Base-by-base conservation (phyloP, 1,140 invertebrate genomes). In the Pogonomyrmex barbatus region DNA sequence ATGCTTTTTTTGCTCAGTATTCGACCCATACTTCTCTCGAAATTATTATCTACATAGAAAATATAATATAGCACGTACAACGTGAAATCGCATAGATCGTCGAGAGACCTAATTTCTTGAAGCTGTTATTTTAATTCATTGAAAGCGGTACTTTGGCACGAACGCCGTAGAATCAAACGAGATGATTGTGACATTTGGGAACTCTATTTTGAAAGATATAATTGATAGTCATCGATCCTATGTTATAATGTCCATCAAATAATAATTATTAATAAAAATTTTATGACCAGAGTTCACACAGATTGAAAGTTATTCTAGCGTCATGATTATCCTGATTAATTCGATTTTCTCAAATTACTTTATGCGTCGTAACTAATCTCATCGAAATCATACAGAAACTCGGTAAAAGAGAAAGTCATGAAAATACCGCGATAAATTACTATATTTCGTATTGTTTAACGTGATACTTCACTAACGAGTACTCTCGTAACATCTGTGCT, bases 381-480 rank as follows among this genome's bases (percentile, higher is more conserved):
- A 24, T 67, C 52, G 67, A 82, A 47, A 73, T 82, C 52, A 82
- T 82, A 52, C 54, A 73, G 54, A 73, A 73, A 82, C 33, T 42
- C 54, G 67, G 42, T 36, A 50, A 83, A 50, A 60, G 79, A 75
- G 54, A 83, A 47, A 75, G 79, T 62, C 68, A 33, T 42, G 68
- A 75, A 75, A 73, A 83, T 39, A 30, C 54, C 54, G 68, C 30
- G 68, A 60, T 47, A 75, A 75, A 82, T 82, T 82, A 82, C 79
- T 82, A 82, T 73, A 82, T 58, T 82, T 56, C 78, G 65, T 71
- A 82, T 71, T 82, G 79, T 82, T 73, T 82, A 82, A 82, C 42
- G 67, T 73, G 54, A 82, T 73, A 82, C 73, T 82, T 73, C 67
- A 54, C 67, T 73, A 82, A 82, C 67, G 79, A 82, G 54, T 47